Evolutionary conservation across 2,797 vertebrate species (phyloP), one percentile per base, ranked within the genome.

Genomic region (Dicrostonyx torquatus): DNA sequence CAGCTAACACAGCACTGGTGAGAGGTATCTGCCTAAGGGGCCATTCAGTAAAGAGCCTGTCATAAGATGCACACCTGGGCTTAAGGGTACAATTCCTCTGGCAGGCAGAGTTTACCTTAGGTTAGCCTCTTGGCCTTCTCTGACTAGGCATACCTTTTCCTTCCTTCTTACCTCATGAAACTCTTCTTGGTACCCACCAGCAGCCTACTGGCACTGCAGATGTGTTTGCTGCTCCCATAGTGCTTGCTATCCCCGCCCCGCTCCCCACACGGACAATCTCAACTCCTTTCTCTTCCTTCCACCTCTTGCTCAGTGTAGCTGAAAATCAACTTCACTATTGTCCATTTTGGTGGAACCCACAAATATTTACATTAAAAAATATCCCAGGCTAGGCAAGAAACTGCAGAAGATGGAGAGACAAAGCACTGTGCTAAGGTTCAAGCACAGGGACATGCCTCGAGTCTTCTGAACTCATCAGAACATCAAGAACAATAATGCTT

Each of bases 281-380:
- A 31, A 87, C n/a, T 8, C 9, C 17, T 72, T 83, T 18, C 18
- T 72, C 75, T 72, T 93, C 55, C 9, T 90, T 45, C 13, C 14
- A 6, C 43, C 55, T 55, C 70, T 11, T 58, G 70, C 93, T 8
- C 4, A 62, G 76, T 62, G 58, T 45, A 82, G 55, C 12, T 73
- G 37, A 96, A 91, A 93, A 8, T 87, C 4, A 34, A 64, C 53
- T 70, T 86, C n/a, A 94, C 80, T 89, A 72, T 34, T 72, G 90
- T 83, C 37, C 53, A 15, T n/a, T 29, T 31, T 82, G 26, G 60
- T 55, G 75, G 45, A 87, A 91, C 18, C 31, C 82, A 94, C 58
- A 89, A 89, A 89, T 70, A 94, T 37, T 79, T 94, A 82, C 24
- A 58, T 53, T 70, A 8, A 17, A 53, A 70, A 29, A n/a, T 12